Conservation (phyloP, 2,113 vertebrate genomes). For the Gymnocephalus cernua region DNA sequence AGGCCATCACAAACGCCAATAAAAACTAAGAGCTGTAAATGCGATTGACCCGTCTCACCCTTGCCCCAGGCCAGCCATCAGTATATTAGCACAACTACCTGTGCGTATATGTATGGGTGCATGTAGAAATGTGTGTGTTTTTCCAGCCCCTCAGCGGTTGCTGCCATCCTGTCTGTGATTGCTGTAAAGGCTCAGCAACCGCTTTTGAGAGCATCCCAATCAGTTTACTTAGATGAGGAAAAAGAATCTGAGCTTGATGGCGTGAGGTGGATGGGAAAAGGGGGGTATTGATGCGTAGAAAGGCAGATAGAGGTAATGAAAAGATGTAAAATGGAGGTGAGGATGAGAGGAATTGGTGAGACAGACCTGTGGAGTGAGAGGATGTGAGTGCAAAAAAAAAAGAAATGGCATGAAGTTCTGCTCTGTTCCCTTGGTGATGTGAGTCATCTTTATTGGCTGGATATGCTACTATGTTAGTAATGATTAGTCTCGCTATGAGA, state of each 20-base stretch:
- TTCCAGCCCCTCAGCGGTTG: not conserved
- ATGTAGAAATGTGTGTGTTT: constrained; percentile 12
- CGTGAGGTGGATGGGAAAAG: constrained; percentile 24
- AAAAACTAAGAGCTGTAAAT: constrained; percentile 55
- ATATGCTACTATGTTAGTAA: constrained; percentile 42
- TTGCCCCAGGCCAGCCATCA: constrained; percentile 56
- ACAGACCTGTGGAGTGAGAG: constrained; percentile 2
- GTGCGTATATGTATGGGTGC: not conserved
- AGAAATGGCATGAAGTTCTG: constrained; percentile 43
- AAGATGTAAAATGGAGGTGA: constrained; percentile 14
- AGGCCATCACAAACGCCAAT: constrained; percentile 56
- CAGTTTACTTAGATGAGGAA: constrained; percentile 42
- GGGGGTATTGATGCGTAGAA: not conserved
- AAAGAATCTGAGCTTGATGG: constrained; percentile 54
- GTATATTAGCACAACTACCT: constrained; percentile 52
- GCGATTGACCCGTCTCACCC: constrained; percentile 20
- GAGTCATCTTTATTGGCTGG: constrained; percentile 68
- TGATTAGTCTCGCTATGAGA: constrained; percentile 57
- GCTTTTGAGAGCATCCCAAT: constrained; percentile 48
- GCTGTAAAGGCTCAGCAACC: constrained; percentile 7
- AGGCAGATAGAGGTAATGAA: constrained; percentile 29
- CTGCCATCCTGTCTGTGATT: constrained; percentile 35
- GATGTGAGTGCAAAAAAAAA: constrained; percentile 4
- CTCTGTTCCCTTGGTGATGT: constrained; percentile 74
- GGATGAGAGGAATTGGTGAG: constrained; percentile 25